phyloP scores from a whole-genome alignment of 2,797 vertebrate species.

The Danio albolineatus region DNA sequence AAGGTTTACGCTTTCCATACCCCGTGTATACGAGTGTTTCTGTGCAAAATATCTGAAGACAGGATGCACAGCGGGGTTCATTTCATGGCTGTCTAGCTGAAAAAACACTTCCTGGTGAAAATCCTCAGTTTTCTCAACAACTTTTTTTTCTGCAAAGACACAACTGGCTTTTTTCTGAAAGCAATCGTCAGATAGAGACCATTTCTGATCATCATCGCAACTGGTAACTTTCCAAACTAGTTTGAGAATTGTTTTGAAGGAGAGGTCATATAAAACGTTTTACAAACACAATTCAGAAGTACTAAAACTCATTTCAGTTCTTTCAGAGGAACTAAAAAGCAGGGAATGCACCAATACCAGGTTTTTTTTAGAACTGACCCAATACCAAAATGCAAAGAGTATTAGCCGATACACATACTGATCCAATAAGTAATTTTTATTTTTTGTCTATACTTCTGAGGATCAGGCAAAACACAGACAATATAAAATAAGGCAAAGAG shows the following conservation, averaged over 20 bases:
- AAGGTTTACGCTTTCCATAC: slow-evolving; percentile 33
- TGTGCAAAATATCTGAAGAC: slow-evolving; percentile 34
- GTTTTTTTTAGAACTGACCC: too few relatives aligned
- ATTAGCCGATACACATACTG: too few relatives aligned
- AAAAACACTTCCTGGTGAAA: slow-evolving; percentile 35
- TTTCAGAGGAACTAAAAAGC: not conserved
- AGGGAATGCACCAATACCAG: not conserved
- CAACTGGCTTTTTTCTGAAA: not conserved
- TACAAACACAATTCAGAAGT: not conserved
- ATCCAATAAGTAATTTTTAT: too few relatives aligned
- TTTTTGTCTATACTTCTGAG: too few relatives aligned
- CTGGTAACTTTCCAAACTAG: not conserved
- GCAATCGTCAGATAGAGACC: slow-evolving; percentile 12
- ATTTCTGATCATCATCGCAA: slow-evolving; percentile 1
- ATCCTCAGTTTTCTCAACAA: slow-evolving; percentile 41
- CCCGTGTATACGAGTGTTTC: slow-evolving; percentile 11
- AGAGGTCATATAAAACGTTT: not conserved
- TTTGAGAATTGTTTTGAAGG: not conserved
- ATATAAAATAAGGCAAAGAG: too few relatives aligned
- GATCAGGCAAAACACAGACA: too few relatives aligned
- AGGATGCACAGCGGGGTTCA: slow-evolving; percentile 48
- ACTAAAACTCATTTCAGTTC: not conserved
- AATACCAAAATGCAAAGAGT: too few relatives aligned
- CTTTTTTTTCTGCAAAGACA: slow-evolving; percentile 8
- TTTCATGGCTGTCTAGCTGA: slow-evolving; percentile 50